These are phyloP conservation scores for Troides helena DNA, from an alignment of 2,888 invertebrate genomes.

Conservation along the genomic window DNA sequence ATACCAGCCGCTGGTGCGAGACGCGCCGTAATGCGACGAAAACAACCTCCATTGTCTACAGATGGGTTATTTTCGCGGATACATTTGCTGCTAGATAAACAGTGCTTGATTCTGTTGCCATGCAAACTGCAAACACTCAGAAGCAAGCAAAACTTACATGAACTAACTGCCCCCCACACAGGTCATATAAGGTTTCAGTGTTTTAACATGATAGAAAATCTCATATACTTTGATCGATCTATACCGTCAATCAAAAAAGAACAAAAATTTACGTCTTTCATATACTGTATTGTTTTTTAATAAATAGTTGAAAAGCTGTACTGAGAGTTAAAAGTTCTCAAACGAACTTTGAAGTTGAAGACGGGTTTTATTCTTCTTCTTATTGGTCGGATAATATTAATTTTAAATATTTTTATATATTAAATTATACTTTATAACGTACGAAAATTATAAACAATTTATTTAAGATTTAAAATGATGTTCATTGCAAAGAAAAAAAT, in stretches of 20 bases:
- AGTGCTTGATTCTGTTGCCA: constrained; percentile 32
- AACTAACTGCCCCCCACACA: background rate
- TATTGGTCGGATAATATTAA: background rate
- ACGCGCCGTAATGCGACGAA: constrained; percentile 61
- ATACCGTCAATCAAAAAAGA: background rate
- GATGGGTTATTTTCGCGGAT: constrained; percentile 76
- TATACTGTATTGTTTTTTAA: too few relatives aligned
- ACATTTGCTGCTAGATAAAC: constrained; percentile 48
- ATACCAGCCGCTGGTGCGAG: constrained; percentile 60
- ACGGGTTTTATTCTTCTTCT: background rate
- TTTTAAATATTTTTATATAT: background rate
- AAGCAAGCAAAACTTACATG: too few relatives aligned
- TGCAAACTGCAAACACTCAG: constrained; percentile 11
- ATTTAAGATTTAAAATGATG: background rate
- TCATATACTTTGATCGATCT: background rate
- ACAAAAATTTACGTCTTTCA: too few relatives aligned
- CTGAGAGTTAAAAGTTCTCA: background rate
- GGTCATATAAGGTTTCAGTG: background rate
- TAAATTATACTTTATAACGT: background rate
- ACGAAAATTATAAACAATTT: background rate
- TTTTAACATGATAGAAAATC: background rate
- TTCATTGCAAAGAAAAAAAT: background rate
- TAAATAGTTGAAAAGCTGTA: too few relatives aligned
- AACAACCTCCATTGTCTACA: constrained; percentile 76
- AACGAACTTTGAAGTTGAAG: background rate